These are phyloP conservation scores for Pseudochirops corinnae DNA, from an alignment of 2,797 vertebrate genomes.

Conservation along the genomic window DNA sequence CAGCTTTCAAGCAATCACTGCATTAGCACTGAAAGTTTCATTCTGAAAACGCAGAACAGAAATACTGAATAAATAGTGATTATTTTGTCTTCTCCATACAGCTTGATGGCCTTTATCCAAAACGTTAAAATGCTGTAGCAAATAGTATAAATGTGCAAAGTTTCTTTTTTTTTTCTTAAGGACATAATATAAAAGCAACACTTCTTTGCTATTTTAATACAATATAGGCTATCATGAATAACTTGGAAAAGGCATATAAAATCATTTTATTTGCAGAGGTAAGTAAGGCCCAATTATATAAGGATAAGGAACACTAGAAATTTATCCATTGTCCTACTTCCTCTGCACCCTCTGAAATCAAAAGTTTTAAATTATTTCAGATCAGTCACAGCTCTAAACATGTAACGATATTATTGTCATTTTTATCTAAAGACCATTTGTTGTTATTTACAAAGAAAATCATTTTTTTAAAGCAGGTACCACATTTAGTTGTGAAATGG, in stretches of 20 bases:
- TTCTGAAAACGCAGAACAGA: constrained; percentile 85
- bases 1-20: constrained; percentile 68
- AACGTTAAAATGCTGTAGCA: constrained; percentile 83
- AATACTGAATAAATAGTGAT: constrained; percentile 87
- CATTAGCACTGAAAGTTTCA: constrained; percentile 82
- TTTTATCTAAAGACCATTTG: constrained; percentile 53
- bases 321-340: constrained; percentile 39
- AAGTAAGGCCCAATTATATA: constrained; percentile 85
- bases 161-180: neutral
- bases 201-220: constrained; percentile 78
- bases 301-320: constrained; percentile 81
- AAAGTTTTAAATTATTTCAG: neutral
- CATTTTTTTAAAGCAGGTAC: neutral
- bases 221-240: constrained; percentile 76
- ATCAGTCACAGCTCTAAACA: constrained; percentile 65
- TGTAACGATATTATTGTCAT: constrained; percentile 63
- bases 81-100: constrained; percentile 85
- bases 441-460: constrained; percentile 65
- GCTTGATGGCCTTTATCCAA: constrained; percentile 80
- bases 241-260: constrained; percentile 77
- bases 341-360: constrained; percentile 11
- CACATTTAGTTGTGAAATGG: constrained; percentile 54
- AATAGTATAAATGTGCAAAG: constrained; percentile 82
- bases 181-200: constrained; percentile 82
- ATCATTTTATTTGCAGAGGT: constrained; percentile 81